Conservation (phyloP, 2,113 vertebrate species). For the Poicephalus gulielmi region DNA sequence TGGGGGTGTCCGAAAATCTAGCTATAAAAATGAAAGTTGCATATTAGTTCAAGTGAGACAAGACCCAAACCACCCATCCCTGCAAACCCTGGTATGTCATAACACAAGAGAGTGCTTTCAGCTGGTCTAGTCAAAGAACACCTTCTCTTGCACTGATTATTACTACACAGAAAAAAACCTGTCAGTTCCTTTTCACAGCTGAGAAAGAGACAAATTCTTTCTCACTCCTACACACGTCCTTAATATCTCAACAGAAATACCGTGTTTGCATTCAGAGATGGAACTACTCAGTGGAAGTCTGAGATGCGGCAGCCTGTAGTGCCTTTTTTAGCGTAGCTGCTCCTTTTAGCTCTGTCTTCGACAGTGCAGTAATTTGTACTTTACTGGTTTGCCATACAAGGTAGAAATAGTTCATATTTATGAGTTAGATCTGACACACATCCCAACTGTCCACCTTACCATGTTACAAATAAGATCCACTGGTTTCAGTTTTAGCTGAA, state of each 20-base stretch:
- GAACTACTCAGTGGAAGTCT: not conserved
- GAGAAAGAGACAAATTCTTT: not conserved
- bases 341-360: not conserved
- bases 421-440: not conserved
- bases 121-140: not conserved
- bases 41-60: not conserved
- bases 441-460: not conserved
- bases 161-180: not conserved
- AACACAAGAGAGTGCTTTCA: not conserved
- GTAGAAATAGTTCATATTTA: not conserved
- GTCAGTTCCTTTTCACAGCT: not conserved
- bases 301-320: not conserved
- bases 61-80: not conserved
- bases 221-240: not conserved
- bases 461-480: not conserved
- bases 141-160: not conserved
- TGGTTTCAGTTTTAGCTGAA: not conserved
- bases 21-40: slow-evolving; percentile 71
- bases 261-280: not conserved
- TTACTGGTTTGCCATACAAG: not conserved
- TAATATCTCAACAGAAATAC: not conserved
- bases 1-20: slow-evolving; percentile 96
- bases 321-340: not conserved
- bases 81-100: not conserved
- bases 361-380: not conserved